A percentile compares a stretch with the other conserved stretches of the same genome.
Conservation (phyloP, 64 coral and sea anemone species). For the Montipora efflorescens region DNA sequence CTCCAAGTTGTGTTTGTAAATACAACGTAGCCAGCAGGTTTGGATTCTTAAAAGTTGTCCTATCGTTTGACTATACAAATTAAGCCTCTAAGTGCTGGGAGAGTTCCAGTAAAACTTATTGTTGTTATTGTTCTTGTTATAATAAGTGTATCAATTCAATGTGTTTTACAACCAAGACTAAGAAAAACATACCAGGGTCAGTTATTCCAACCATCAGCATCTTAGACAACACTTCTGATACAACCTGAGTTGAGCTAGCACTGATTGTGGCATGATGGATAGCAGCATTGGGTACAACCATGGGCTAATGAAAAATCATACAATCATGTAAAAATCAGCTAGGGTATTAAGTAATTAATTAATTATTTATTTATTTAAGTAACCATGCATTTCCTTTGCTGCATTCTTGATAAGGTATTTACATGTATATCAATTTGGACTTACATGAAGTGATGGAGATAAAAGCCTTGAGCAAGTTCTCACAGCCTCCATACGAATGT, state of each 20-base stretch:
- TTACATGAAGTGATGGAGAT: constrained; percentile 85
- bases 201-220: constrained; percentile 99
- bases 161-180: not conserved
- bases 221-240: constrained; percentile 96
- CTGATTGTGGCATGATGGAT: constrained; percentile 88
- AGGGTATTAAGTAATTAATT: no score
- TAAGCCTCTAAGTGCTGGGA: no score
- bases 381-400: no score
- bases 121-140: no score
- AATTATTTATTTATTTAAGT: no score
- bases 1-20: no score
- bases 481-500: constrained; percentile 99
- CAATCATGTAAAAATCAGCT: not conserved
- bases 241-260: constrained; percentile 87
- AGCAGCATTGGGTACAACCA: constrained; percentile 89
- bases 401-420: no score
- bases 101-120: no score
- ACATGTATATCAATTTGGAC: not conserved
- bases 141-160: not conserved
- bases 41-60: no score
- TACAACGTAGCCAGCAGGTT: no score
- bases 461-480: constrained; percentile 95
- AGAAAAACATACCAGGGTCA: constrained; percentile 75
- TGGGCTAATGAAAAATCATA: constrained; percentile 61
- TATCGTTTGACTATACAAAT: no score